Percentiles rank a stretch among this genome's conserved stretches.
Evolutionary conservation across 2,113 vertebrate species (phyloP).

Genomic region (Laticauda colubrina): DNA sequence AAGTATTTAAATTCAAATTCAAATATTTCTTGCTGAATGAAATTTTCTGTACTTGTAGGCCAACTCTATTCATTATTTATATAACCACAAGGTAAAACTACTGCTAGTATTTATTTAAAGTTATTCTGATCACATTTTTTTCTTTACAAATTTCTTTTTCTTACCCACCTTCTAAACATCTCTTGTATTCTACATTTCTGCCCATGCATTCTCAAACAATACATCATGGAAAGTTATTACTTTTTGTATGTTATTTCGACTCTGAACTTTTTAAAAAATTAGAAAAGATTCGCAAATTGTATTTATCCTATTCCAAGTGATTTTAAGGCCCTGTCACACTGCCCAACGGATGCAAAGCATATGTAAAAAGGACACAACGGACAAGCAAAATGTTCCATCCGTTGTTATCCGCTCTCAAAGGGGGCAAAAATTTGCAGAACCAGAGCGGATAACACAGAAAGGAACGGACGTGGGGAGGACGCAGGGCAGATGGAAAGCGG

Average conservation of each 20-base stretch:
- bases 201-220: not conserved
- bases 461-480: too few species aligned
- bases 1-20: not conserved
- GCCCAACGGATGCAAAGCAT: too few species aligned
- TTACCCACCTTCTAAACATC: not conserved
- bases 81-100: not conserved
- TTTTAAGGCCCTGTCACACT: too few species aligned
- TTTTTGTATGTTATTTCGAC: not conserved
- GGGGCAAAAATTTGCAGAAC: too few species aligned
- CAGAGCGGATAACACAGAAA: too few species aligned
- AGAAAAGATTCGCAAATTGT: not conserved
- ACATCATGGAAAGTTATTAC: not conserved
- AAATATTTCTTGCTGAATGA: not conserved
- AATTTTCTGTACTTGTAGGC: not conserved
- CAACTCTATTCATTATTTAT: not conserved
- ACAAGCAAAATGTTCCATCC: too few species aligned
- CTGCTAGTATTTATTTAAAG: not conserved
- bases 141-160: not conserved
- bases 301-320: not conserved
- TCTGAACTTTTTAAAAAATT: not conserved
- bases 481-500: too few species aligned
- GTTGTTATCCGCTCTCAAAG: too few species aligned
- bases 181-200: not conserved
- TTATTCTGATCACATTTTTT: not conserved
- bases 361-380: too few species aligned